Conservation (phyloP, 2,888 invertebrate species). For the Automeris io region DNA sequence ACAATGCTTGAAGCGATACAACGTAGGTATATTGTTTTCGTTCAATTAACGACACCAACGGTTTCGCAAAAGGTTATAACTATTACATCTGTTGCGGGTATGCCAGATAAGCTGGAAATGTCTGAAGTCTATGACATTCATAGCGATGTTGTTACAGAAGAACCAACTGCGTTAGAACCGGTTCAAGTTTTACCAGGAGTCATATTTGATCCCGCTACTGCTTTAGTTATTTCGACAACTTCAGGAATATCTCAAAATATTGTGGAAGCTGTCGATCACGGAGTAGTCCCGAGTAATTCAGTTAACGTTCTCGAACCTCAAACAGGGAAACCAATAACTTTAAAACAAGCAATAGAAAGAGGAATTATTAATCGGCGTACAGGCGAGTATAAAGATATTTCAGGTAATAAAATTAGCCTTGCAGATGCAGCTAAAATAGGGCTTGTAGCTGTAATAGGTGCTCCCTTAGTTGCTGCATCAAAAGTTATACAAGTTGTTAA, state of each 20-base stretch:
- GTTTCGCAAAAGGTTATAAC: constrained; percentile 80
- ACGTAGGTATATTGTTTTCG: constrained; percentile 79
- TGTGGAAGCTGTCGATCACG: constrained; percentile 85
- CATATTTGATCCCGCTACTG: constrained; percentile 87
- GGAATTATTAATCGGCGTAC: constrained; percentile 85
- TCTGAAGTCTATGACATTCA: constrained; percentile 61
- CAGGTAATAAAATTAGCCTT: constrained; percentile 81
- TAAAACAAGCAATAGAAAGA: constrained; percentile 85
- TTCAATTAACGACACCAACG: constrained; percentile 61
- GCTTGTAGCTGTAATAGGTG: constrained; percentile 84
- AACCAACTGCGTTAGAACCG: constrained; percentile 78
- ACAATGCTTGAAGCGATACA: constrained; percentile 87
- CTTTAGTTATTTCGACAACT: constrained; percentile 83
- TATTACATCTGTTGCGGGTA: constrained; percentile 83
- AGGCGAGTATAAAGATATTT: constrained; percentile 81
- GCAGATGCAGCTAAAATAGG: constrained; percentile 87
- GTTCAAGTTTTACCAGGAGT: constrained; percentile 84
- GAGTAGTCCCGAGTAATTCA: constrained; percentile 81
- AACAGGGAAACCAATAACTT: constrained; percentile 80
- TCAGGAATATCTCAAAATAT: constrained; percentile 84
- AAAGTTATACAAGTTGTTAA: constrained; percentile 81
- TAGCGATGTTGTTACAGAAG: constrained; percentile 32
- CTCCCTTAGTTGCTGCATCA: constrained; percentile 84
- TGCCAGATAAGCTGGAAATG: constrained; percentile 84
- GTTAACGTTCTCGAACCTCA: constrained; percentile 84